Conservation (phyloP, 2,888 invertebrate genomes). For the Stenolophus ochropezus region DNA sequence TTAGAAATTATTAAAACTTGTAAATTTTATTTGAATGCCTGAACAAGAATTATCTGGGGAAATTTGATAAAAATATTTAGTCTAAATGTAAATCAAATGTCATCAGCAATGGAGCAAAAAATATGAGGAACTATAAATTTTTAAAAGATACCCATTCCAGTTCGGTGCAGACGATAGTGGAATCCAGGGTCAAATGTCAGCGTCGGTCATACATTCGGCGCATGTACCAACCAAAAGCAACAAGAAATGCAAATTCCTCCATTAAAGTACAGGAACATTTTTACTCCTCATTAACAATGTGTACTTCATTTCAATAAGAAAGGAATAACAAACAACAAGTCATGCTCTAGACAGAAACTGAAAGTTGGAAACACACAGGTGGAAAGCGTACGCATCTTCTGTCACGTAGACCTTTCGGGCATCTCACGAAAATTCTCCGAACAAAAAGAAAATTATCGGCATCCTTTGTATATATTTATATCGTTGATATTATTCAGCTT, state of each 20-base stretch:
- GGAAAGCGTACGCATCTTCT: slow-evolving; percentile 10
- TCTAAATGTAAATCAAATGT: neutral
- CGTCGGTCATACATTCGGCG: neutral
- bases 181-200: slow-evolving; percentile 33
- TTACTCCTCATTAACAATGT: neutral
- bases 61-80: neutral
- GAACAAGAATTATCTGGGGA: neutral
- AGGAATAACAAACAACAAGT: neutral
- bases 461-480: neutral
- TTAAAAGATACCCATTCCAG: neutral
- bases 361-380: slow-evolving; percentile 1
- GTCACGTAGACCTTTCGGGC: slow-evolving; percentile 13
- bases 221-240: neutral
- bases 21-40: no score
- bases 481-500: neutral
- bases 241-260: slow-evolving; percentile 20
- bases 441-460: slow-evolving; percentile 23
- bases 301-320: neutral
- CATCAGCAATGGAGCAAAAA: neutral
- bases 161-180: slow-evolving; percentile 1
- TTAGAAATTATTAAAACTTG: no score
- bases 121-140: neutral
- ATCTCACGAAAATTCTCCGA: neutral
- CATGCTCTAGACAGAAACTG: slow-evolving; percentile 6
- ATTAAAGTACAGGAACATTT: neutral